A percentile compares a stretch with the other conserved stretches of the same genome.
Evolutionary conservation across 2,888 invertebrate genomes (phyloP).

Genomic region (Dynastes hyllus): DNA sequence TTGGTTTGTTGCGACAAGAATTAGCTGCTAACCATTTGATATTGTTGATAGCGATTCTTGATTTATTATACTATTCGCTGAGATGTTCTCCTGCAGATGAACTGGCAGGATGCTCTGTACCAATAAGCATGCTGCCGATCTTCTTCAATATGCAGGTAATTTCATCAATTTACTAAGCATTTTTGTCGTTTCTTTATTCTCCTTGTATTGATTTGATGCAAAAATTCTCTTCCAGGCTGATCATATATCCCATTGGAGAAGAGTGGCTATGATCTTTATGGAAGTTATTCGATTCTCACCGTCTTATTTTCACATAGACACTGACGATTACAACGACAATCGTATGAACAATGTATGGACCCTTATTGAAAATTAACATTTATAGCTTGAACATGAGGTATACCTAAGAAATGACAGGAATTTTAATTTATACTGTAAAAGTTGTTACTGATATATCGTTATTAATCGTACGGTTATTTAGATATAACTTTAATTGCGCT

Average conservation of each 20-base stretch:
- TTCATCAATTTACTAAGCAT: background rate
- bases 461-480: no score
- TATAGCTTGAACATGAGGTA: slow-evolving; percentile 4
- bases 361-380: slow-evolving; percentile 1
- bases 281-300: slow-evolving; percentile 67
- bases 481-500: no score
- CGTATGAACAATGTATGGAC: slow-evolving; percentile 8
- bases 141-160: slow-evolving; percentile 71
- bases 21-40: slow-evolving; percentile 68
- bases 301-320: slow-evolving; percentile 55
- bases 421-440: background rate
- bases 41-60: slow-evolving; percentile 68
- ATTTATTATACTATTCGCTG: slow-evolving; percentile 70
- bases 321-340: slow-evolving; percentile 46
- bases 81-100: slow-evolving; percentile 71
- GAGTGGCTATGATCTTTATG: slow-evolving; percentile 67
- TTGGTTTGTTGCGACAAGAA: slow-evolving; percentile 71
- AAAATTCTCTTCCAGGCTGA: slow-evolving; percentile 61
- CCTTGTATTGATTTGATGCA: background rate
- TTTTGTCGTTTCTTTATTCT: no score
- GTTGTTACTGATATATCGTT: no score
- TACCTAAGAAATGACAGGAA: slow-evolving; percentile 10
- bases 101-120: slow-evolving; percentile 70
- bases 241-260: slow-evolving; percentile 67
- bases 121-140: slow-evolving; percentile 71